Evolutionary conservation across 2,113 vertebrate genomes (phyloP).

Genomic region (Micronycteris hirsuta): DNA sequence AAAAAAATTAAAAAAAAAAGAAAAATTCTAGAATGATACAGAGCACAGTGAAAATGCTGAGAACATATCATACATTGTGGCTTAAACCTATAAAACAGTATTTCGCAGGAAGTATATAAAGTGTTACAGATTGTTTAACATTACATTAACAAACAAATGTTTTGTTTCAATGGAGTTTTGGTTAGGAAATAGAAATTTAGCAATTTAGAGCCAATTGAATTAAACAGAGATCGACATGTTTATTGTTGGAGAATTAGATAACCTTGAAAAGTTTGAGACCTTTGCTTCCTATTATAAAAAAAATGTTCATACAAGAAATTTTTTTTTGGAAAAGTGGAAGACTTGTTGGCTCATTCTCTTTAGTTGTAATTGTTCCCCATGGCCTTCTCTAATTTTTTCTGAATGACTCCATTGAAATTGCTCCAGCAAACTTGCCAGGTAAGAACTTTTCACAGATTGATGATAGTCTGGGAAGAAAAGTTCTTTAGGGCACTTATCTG

Average conservation of each 20-base stretch:
- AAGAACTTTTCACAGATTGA: conserved; percentile 27
- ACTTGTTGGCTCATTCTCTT: conserved; percentile 40
- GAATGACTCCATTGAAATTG: conserved; percentile 47
- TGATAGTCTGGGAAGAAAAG: conserved; percentile 34
- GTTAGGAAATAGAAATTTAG: conserved; percentile 13
- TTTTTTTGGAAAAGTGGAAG: conserved; percentile 37
- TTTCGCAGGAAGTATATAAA: not conserved
- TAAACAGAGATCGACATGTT: not conserved
- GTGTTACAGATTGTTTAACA: not conserved
- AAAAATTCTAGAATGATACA: not conserved
- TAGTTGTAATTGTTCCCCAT: not conserved
- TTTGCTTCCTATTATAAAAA: not conserved
- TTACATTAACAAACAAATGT: not conserved
- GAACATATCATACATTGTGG: not conserved
- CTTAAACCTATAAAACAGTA: not conserved
- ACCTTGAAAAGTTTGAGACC: not conserved
- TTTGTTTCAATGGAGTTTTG: not conserved
- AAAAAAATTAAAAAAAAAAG: too few species aligned
- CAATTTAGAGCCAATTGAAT: not conserved
- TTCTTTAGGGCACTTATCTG: not conserved
- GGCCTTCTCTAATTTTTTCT: conserved; percentile 36
- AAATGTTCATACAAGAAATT: not conserved
- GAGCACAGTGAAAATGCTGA: not conserved
- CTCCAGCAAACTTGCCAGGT: conserved; percentile 25
- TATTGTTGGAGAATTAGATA: conserved; percentile 8